phyloP scores from a whole-genome alignment of 2,797 vertebrate genomes.

The Ispidina picta region DNA sequence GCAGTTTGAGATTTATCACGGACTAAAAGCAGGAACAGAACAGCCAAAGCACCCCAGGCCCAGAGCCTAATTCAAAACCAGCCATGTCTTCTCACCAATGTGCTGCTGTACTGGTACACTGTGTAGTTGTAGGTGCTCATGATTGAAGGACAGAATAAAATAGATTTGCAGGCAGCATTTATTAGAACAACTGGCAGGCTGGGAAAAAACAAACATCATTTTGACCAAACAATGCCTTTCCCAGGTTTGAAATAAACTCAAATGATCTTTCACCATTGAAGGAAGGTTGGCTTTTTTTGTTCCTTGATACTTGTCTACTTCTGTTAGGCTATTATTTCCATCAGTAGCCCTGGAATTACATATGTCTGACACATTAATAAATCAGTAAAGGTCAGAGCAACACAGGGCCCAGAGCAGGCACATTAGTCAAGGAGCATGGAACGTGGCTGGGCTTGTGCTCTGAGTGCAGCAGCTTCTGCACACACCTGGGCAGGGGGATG shows the following conservation, averaged over 20 bases:
- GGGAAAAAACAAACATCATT: background rate
- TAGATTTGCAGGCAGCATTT: background rate
- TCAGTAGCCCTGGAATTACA: background rate
- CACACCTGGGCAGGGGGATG: background rate
- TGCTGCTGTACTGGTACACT: no score
- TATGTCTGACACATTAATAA: background rate
- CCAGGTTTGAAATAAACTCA: background rate
- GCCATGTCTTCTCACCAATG: rapidly evolving
- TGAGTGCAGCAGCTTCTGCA: background rate
- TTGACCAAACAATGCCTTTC: background rate
- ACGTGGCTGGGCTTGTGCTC: no score
- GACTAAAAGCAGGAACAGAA: background rate
- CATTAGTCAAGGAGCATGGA: rapidly evolving
- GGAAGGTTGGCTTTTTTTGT: background rate
- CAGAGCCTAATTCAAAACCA: background rate
- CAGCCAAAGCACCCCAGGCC: background rate
- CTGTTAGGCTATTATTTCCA: background rate
- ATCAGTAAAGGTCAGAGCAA: background rate
- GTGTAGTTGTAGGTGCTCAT: background rate
- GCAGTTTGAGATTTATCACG: background rate
- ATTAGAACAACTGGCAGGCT: background rate
- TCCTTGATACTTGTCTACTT: background rate
- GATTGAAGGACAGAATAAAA: background rate
- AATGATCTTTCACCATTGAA: background rate
- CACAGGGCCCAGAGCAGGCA: background rate